phyloP scores from a whole-genome alignment of 2,888 invertebrate species.

The Frankliniella fusca region DNA sequence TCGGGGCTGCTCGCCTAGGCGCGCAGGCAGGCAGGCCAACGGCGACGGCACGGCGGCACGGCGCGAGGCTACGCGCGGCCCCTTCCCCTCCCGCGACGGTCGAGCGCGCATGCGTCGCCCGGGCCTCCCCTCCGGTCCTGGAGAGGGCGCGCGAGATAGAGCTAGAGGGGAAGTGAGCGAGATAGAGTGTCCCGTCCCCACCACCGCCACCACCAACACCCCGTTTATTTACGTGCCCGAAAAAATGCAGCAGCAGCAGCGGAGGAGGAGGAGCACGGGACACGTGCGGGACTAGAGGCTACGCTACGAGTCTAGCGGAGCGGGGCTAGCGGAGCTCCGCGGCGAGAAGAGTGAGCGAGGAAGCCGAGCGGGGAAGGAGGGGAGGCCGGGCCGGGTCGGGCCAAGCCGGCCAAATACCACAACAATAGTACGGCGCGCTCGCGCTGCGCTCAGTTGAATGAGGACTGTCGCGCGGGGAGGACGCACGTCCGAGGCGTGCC shows the following conservation, averaged over 20 bases:
- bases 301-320: background rate
- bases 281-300: constrained; percentile 17
- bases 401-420: constrained; percentile 11
- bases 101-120: constrained; percentile 32
- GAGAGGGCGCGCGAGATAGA: background rate
- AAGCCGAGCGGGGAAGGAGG: background rate
- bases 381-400: background rate
- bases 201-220: constrained; percentile 9
- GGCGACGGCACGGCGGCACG: too few relatives aligned
- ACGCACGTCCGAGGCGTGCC: background rate
- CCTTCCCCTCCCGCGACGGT: constrained; percentile 32
- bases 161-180: background rate
- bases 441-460: constrained; percentile 20
- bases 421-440: background rate
- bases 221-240: constrained; percentile 30
- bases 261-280: background rate
- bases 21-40: too few relatives aligned
- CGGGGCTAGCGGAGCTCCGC: background rate
- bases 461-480: background rate
- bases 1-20: too few relatives aligned
- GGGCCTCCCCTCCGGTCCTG: constrained; percentile 32
- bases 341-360: background rate
- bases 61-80: constrained; percentile 7
- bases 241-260: constrained; percentile 27
- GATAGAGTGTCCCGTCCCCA: constrained; percentile 8